Conservation (phyloP, 2,797 vertebrate species). For the Sebastes flavidus region DNA sequence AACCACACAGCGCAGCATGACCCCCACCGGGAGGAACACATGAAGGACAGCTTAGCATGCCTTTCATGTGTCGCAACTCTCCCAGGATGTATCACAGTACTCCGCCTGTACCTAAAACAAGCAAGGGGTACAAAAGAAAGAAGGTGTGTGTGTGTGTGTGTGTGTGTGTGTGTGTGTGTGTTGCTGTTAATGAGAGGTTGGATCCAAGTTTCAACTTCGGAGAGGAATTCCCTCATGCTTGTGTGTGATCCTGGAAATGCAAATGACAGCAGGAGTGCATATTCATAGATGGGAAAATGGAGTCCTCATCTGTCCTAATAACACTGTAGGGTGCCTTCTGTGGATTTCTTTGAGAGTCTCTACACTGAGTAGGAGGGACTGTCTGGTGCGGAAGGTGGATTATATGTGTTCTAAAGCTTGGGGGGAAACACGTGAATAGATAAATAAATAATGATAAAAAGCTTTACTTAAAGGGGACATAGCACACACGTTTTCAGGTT, state of each 20-base stretch:
- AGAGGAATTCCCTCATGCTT: slow-evolving; percentile 54
- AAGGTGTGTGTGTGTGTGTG: slow-evolving; percentile 2
- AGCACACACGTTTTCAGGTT: neutral
- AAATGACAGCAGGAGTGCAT: slow-evolving; percentile 62
- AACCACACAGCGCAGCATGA: slow-evolving; percentile 43
- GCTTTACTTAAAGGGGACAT: neutral
- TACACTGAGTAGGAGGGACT: slow-evolving; percentile 43
- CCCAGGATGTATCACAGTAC: slow-evolving; percentile 57
- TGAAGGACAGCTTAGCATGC: slow-evolving; percentile 77
- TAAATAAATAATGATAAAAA: slow-evolving; percentile 55
- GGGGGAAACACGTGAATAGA: slow-evolving; percentile 22
- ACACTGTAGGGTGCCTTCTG: slow-evolving; percentile 36
- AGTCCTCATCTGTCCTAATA: slow-evolving; percentile 59
- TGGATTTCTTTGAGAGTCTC: slow-evolving; percentile 46
- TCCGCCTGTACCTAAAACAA: slow-evolving; percentile 65
- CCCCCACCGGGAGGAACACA: slow-evolving; percentile 71
- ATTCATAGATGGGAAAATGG: slow-evolving; percentile 59
- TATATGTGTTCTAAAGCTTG: slow-evolving; percentile 34
- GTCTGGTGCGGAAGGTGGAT: slow-evolving; percentile 44
- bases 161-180: slow-evolving; percentile 1
- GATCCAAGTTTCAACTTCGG: slow-evolving; percentile 41
- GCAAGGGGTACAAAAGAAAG: slow-evolving; percentile 40
- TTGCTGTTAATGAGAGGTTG: slow-evolving; percentile 61
- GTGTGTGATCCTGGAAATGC: slow-evolving; percentile 56
- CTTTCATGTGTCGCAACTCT: slow-evolving; percentile 71